Percentiles rank a stretch among this genome's conserved stretches.
These are phyloP conservation scores for Trichomycterus rosablanca DNA, from an alignment of 2,113 vertebrate species.

Conservation along the genomic window DNA sequence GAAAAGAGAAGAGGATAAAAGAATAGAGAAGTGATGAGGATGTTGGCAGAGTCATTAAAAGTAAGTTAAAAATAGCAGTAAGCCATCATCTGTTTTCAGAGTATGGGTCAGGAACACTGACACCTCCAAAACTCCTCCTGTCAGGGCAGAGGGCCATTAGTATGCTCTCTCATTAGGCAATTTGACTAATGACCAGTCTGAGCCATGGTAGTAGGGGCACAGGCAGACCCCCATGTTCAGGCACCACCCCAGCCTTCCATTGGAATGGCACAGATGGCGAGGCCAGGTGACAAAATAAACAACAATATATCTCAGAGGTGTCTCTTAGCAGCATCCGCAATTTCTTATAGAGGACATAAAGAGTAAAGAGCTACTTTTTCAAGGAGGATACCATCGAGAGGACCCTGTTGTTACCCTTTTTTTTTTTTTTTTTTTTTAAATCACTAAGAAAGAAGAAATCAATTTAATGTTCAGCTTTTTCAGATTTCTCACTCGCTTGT, in stretches of 20 bases:
- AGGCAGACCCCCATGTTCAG: conserved; percentile 33
- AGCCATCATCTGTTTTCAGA: conserved; percentile 76
- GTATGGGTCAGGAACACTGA: conserved; percentile 65
- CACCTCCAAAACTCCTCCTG: conserved; percentile 74
- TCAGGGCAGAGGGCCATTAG: conserved; percentile 66
- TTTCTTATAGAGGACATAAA: conserved; percentile 57
- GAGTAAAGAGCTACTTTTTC: conserved; percentile 49
- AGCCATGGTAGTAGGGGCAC: conserved; percentile 36
- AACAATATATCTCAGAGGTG: conserved; percentile 72
- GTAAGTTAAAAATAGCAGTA: conserved; percentile 75
- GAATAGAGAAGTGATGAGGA: conserved; percentile 41
- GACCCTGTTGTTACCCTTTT: no score
- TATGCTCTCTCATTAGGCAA: conserved; percentile 70
- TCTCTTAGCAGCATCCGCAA: conserved; percentile 59
- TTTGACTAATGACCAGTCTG: conserved; percentile 67
- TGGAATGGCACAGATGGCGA: conserved; percentile 75
- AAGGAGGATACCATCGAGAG: conserved; percentile 44
- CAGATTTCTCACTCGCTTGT: no score
- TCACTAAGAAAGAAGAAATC: no score
- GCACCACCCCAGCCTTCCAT: conserved; percentile 45
- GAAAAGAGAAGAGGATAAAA: conserved; percentile 43
- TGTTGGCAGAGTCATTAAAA: conserved; percentile 70
- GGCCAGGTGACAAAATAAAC: conserved; percentile 66
- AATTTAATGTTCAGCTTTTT: no score
- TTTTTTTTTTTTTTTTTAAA: no score